phyloP scores from a whole-genome alignment of 2,797 vertebrate genomes.

The Nyctibius grandis region DNA sequence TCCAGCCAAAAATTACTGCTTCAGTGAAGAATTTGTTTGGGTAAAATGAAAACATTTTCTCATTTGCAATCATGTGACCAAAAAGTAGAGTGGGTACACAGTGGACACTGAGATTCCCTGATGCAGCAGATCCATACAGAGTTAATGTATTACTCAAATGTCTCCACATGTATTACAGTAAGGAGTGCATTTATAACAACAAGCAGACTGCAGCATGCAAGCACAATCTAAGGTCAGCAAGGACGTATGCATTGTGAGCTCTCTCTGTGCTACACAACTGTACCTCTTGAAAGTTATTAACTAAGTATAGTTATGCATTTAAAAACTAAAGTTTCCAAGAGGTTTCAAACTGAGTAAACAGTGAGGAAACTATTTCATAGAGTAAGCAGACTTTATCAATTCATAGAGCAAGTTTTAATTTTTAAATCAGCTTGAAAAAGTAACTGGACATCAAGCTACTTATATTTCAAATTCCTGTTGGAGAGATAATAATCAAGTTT shows the following conservation, averaged over 20 bases:
- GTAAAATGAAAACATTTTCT: background rate
- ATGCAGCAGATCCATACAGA: background rate
- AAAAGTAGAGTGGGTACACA: background rate
- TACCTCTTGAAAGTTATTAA: background rate
- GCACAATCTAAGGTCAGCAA: background rate
- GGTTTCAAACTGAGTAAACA: background rate
- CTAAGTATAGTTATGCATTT: background rate
- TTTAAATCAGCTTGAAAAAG: background rate
- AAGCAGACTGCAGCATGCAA: background rate
- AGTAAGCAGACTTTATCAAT: background rate
- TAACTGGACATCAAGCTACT: background rate
- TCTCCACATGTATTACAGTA: background rate
- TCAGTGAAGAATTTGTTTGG: background rate
- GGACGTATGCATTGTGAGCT: background rate
- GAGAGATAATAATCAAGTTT: conserved; percentile 22
- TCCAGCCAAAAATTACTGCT: background rate
- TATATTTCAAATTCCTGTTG: conserved; percentile 24
- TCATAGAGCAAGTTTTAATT: background rate
- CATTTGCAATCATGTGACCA: background rate
- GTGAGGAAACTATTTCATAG: conserved; percentile 1
- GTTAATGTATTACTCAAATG: background rate
- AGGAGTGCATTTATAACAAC: background rate
- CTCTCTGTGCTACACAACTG: background rate
- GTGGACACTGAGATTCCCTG: background rate
- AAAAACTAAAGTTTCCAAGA: conserved; percentile 7